A percentile compares a stretch with the other conserved stretches of the same genome.
Evolutionary conservation across 1,140 invertebrate species (phyloP).

Genomic region (Lasaia peninsularis): DNA sequence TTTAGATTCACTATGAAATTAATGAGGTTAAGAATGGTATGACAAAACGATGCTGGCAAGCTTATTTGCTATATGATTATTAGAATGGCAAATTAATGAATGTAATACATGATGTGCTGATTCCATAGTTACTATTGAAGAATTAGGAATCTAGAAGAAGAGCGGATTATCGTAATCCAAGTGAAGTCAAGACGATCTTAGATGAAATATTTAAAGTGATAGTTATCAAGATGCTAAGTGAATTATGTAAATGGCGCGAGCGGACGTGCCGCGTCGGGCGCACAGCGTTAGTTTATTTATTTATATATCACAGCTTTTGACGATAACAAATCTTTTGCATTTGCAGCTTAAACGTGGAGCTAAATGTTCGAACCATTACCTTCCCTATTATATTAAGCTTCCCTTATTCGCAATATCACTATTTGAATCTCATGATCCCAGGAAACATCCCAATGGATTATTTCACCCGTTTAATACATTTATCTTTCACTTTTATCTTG

Average conservation of each 20-base stretch:
- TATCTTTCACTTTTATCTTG: too few species aligned
- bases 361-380: constrained; percentile 63
- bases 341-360: constrained; percentile 69
- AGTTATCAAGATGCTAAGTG: constrained; percentile 39
- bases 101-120: constrained; percentile 69
- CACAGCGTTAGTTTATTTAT: constrained; percentile 65
- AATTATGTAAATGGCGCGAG: constrained; percentile 41
- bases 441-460: neutral
- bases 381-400: constrained; percentile 14
- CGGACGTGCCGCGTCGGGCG: constrained; percentile 46
- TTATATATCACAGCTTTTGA: constrained; percentile 76
- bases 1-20: constrained; percentile 2
- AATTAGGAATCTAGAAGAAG: constrained; percentile 36
- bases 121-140: constrained; percentile 32
- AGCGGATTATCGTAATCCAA: constrained; percentile 33
- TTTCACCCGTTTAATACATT: too few species aligned
- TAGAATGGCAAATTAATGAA: constrained; percentile 25
- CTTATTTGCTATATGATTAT: constrained; percentile 21
- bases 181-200: constrained; percentile 33
- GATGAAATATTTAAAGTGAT: constrained; percentile 35
- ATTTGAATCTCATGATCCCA: neutral
- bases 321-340: constrained; percentile 77
- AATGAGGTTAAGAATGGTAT: constrained; percentile 18
- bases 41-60: constrained; percentile 24
- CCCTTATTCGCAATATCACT: neutral